Evolutionary conservation across 2,888 invertebrate species (phyloP).

Genomic region (Sthenelais limicola): DNA sequence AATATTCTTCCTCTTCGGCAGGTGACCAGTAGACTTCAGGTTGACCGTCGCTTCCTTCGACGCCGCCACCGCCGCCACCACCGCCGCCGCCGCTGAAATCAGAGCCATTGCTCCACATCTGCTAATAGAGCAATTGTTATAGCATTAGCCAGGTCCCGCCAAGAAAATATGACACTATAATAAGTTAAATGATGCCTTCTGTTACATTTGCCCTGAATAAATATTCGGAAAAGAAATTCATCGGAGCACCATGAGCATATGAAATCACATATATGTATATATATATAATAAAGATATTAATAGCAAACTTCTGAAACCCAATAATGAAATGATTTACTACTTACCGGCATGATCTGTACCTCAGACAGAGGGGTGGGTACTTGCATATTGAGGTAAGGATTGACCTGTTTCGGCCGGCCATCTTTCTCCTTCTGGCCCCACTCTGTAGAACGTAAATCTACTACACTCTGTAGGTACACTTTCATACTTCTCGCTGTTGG

Average conservation of each 20-base stretch:
- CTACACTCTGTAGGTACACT: slow-evolving; percentile 35
- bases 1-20: slow-evolving; percentile 17
- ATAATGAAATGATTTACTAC: no score
- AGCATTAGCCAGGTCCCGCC: no score
- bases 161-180: no score
- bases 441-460: slow-evolving; percentile 41
- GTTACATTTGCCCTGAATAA: no score
- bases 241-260: no score
- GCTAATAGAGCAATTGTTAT: no score
- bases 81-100: neutral
- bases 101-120: neutral
- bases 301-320: no score
- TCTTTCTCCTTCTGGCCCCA: slow-evolving; percentile 44
- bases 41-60: neutral
- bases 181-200: no score
- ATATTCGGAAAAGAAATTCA: no score
- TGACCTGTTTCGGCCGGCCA: slow-evolving; percentile 22
- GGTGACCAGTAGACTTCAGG: slow-evolving; percentile 32
- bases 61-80: neutral
- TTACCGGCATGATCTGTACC: no score
- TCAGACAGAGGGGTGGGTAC: slow-evolving; percentile 28
- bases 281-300: no score
- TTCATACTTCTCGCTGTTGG: slow-evolving; percentile 38
- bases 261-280: no score
- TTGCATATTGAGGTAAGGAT: slow-evolving; percentile 27